A percentile compares a stretch with the other conserved stretches of the same genome.
These are phyloP conservation scores for Tychaedon coryphoeus DNA, from an alignment of 2,113 vertebrate species.

Conservation along the genomic window DNA sequence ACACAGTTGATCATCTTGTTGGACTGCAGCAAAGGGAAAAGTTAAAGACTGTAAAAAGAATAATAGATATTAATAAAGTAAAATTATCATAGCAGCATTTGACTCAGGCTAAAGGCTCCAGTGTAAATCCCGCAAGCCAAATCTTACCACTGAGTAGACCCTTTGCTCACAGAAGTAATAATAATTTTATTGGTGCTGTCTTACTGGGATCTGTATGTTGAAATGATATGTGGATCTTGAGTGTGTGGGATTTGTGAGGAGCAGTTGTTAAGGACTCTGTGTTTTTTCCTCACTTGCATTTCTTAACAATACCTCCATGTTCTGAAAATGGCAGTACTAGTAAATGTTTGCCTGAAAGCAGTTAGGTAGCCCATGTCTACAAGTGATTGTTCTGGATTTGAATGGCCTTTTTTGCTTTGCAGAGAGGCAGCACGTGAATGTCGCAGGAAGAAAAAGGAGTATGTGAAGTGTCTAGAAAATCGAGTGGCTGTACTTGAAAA, in stretches of 20 bases:
- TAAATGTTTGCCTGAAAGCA: not conserved
- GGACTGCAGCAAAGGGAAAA: not conserved
- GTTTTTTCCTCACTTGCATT: not conserved
- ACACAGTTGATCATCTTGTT: not conserved
- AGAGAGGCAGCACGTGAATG: slow-evolving; percentile 98
- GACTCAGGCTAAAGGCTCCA: not conserved
- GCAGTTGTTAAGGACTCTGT: not conserved
- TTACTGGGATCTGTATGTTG: not conserved
- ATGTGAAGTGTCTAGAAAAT: slow-evolving; percentile 99
- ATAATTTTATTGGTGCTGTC: not conserved
- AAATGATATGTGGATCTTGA: not conserved
- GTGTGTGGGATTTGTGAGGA: not conserved
- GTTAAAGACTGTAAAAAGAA: not conserved
- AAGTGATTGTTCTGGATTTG: not conserved
- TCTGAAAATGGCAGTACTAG: not conserved
- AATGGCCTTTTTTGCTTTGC: slow-evolving; percentile 61
- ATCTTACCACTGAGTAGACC: not conserved
- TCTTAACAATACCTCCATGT: not conserved
- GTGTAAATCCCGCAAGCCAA: not conserved
- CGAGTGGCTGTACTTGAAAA: slow-evolving; percentile 98
- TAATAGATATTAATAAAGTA: not conserved
- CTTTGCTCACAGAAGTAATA: not conserved
- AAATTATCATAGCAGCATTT: not conserved
- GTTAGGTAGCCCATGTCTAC: not conserved
- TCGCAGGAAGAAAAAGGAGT: slow-evolving; percentile 98